Percentiles rank a stretch among this genome's conserved stretches.
Evolutionary conservation across 2,888 invertebrate species (phyloP).

Genomic region (Halocaridina rubra): DNA sequence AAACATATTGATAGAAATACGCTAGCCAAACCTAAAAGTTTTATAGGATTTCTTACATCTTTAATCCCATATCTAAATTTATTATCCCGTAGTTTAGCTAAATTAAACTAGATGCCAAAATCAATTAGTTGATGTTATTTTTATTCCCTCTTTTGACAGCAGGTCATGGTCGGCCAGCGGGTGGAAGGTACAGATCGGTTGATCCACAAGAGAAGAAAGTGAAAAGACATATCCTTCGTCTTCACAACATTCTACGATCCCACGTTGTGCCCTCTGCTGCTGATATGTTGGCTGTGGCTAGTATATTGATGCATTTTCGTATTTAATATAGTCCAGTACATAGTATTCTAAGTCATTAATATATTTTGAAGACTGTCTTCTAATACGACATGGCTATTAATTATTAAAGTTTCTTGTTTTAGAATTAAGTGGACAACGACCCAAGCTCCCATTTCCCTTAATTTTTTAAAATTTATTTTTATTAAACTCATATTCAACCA

Average conservation of each 20-base stretch:
- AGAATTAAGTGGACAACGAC: too few relatives aligned
- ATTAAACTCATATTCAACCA: background rate
- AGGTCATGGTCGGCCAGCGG: constrained; percentile 3
- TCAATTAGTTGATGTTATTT: background rate
- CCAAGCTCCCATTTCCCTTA: background rate
- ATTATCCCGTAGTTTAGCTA: background rate
- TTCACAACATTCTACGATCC: constrained; percentile 82
- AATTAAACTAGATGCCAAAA: too few relatives aligned
- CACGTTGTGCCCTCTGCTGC: constrained; percentile 80
- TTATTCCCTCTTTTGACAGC: background rate
- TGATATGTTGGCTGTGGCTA: constrained; percentile 84
- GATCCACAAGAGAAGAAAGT: constrained; percentile 67
- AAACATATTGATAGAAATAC: too few relatives aligned
- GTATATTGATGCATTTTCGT: too few relatives aligned
- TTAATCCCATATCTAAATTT: too few relatives aligned
- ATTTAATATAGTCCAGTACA: too few relatives aligned
- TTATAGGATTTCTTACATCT: too few relatives aligned
- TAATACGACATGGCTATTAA: background rate
- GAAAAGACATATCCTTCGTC: constrained; percentile 79
- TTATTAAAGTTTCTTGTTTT: background rate
- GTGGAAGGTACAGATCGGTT: background rate
- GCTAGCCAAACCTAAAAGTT: background rate
- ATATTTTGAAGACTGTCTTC: background rate
- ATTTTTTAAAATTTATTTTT: background rate
- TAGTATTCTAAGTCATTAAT: background rate